Base-by-base conservation (phyloP, 2,113 vertebrate species). In the Dasypus novemcinctus region DNA sequence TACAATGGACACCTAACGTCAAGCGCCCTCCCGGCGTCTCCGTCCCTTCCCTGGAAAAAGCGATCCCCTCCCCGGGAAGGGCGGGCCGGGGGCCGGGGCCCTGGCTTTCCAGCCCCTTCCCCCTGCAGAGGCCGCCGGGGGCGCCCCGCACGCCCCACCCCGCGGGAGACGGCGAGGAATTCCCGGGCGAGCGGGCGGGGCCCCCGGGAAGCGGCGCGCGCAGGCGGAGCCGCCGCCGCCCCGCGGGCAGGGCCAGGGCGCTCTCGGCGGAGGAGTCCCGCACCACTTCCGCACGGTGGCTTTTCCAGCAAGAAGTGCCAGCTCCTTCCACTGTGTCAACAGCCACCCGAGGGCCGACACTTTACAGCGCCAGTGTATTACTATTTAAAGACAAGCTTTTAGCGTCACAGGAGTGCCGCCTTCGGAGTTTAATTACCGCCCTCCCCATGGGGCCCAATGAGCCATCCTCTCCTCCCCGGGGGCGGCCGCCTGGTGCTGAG, bases 191-290 rank as follows among this genome's bases (percentile, higher is more conserved):
- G 98, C 97, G 97, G 97, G 83, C 98, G 98, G 98, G 98, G 97
- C 81, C 95, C 98, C 98, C 43, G 43, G 43, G 43, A 49, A 11
- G 46, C 46, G 96, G 98, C n/a, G 98, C 97, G 98, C 97, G 91
- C 95, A 95, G 97, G 97, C 97, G 97, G 98, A 98, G 98, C 98
- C 96, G n/a, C n/a, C n/a, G n/a, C n/a, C n/a, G n/a, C n/a, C 98
- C 99, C 99, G 98, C 94, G 96, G 99, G 99, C 99, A 96, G 98
- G 98, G 99, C 98, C 98, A 97, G 98, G 98, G 98, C 98, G 98
- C 98, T 99, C 99, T 99, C 99, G 99, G 99, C 98, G 99, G 99
- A 99, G 99, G 99, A 99, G 99, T 99, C 98, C 98, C 98, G 98
- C 99, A 98, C 99, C 98, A 98, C 98, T 98, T 98, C 99, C 97